These are phyloP conservation scores for Agrilus biguttatus DNA, from an alignment of 2,888 invertebrate species.

Conservation along the genomic window DNA sequence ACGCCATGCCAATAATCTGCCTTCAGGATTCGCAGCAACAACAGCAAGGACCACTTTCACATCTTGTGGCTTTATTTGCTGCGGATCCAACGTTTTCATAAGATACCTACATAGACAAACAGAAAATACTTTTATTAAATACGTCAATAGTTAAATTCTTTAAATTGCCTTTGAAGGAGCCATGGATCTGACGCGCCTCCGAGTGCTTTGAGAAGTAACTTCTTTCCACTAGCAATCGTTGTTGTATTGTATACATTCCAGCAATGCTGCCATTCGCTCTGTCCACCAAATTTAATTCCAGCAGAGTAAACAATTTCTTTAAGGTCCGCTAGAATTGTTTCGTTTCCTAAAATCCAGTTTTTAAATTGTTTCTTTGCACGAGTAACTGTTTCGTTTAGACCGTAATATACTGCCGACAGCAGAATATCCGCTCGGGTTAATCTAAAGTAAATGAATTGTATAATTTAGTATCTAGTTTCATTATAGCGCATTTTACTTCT, in stretches of 20 bases:
- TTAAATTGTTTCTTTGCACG: constrained; percentile 56
- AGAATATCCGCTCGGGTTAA: constrained; percentile 58
- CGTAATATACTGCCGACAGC: constrained; percentile 57
- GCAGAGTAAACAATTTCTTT: constrained; percentile 52
- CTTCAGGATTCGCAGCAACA: constrained; percentile 59
- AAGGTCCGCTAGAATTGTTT: constrained; percentile 56
- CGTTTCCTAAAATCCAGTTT: constrained; percentile 52
- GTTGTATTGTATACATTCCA: constrained; percentile 58
- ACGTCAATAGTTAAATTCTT: background rate
- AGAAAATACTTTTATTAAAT: background rate
- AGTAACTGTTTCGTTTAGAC: constrained; percentile 51
- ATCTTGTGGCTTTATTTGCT: constrained; percentile 53
- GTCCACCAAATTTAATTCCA: constrained; percentile 57
- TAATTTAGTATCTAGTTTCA: background rate
- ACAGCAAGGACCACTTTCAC: constrained; percentile 56
- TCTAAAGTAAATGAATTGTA: constrained; percentile 31
- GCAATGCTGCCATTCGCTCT: constrained; percentile 61
- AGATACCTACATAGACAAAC: constrained; percentile 45
- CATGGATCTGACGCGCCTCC: constrained; percentile 62
- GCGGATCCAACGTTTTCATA: constrained; percentile 53
- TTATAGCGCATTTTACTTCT: constrained; percentile 35
- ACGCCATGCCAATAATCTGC: constrained; percentile 56
- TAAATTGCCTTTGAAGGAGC: constrained; percentile 55
- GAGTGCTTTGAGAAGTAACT: constrained; percentile 53
- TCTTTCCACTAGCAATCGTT: constrained; percentile 53